Base-by-base conservation (phyloP, 1,140 invertebrate genomes). In the Pantala flavescens region DNA sequence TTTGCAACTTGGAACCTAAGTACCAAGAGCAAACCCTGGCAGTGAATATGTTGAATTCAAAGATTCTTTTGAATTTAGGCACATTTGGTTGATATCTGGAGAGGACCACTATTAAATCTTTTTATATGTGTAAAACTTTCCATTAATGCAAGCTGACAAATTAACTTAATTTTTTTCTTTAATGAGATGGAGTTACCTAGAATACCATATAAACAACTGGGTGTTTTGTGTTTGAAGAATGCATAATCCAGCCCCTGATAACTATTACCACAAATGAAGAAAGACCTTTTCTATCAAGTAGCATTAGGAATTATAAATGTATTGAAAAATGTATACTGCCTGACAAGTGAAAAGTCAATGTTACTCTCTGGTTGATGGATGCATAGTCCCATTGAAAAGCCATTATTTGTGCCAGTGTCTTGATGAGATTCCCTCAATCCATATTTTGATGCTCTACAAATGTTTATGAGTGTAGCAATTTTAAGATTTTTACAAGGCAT, bases 211-310 rank as follows among this genome's bases (percentile, higher is more conserved):
- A 16, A 63, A 63, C 12, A 12, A 21, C 49, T 63, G 49, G n/a
- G n/a, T 63, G 49, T 63, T 63, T 63, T 63, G 49, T 63, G 49
- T 63, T 63, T 63, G 49, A 63, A 63, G 49, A 63, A 63, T 63
- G 12, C 28, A 21, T 63, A 7, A 63, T 63, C 49, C n/a, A 7
- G 49, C 1, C 28, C 14, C 49, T 63, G 12, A 63, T 21, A 19
- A 63, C n/a, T 63, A 63, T 63, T 5, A 14, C 14, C 12, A 12
- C 49, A 63, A 63, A 63, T 63, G 3, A 63, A 63, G 3, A 63
- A 36, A 63, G 49, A 63, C 49, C 49, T 63, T 63, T 63, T 63
- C 12, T 63, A 63, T 63, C 49, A 63, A 19, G 49, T 63, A 63
- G 49, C 5, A 63, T 63, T 63, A 63, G 49, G 14, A 63, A 19